A percentile compares a stretch with the other conserved stretches of the same genome.
Evolutionary conservation across 2,113 vertebrate species (phyloP).

Genomic region (Cololabis saira): DNA sequence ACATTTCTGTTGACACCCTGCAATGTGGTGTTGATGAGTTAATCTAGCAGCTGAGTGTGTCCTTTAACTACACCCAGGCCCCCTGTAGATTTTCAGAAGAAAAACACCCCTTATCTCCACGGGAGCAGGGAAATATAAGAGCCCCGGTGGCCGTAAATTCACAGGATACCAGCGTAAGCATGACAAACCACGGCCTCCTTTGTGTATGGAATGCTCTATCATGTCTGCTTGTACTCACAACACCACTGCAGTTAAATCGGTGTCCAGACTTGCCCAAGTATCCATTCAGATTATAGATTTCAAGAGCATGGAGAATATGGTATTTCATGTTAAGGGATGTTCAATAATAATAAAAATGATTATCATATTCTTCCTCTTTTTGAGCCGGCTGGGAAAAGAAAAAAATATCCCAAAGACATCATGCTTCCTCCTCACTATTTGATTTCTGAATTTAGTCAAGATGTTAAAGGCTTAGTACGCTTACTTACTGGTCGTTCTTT

Average conservation of each 20-base stretch:
- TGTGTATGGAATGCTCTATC: constrained; percentile 9
- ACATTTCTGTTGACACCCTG: constrained; percentile 86
- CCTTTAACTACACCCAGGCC: constrained; percentile 78
- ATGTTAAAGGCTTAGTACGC: constrained; percentile 5
- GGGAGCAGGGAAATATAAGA: constrained; percentile 56
- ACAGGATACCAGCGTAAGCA: constrained; percentile 45
- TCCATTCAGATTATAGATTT: constrained; percentile 45
- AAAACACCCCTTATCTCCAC: constrained; percentile 70
- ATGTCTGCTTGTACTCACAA: constrained; percentile 4
- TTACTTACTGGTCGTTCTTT: constrained; percentile 2
- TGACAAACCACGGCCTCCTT: constrained; percentile 37
- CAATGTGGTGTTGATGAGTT: constrained; percentile 87
- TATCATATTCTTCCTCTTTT: constrained; percentile 22
- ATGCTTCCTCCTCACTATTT: not conserved
- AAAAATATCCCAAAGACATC: not conserved
- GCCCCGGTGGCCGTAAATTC: constrained; percentile 63
- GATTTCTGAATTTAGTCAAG: not conserved
- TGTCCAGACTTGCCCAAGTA: constrained; percentile 27
- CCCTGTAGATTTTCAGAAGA: constrained; percentile 70
- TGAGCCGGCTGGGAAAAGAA: constrained; percentile 35
- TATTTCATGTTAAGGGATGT: constrained; percentile 15
- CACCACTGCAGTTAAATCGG: constrained; percentile 28
- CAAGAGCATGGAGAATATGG: constrained; percentile 11
- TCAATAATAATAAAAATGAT: not conserved
- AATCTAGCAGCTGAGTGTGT: constrained; percentile 88